These are phyloP conservation scores for Platanista minor DNA, from an alignment of 2,113 vertebrate genomes.

Conservation along the genomic window DNA sequence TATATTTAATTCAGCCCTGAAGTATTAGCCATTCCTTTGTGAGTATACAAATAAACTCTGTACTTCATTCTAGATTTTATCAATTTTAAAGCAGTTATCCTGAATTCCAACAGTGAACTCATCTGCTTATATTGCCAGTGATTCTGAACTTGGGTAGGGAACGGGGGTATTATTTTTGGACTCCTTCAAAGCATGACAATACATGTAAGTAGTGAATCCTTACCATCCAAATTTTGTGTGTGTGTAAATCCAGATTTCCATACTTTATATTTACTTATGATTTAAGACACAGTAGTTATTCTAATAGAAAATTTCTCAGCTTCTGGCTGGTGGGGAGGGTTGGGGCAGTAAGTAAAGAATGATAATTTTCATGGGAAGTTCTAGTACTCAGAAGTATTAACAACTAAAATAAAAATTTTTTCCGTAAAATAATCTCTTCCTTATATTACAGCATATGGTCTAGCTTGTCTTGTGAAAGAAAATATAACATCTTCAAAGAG, in stretches of 20 bases:
- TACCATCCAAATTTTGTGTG: background rate
- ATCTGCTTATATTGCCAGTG: background rate
- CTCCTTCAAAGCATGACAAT: background rate
- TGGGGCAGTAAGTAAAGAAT: background rate
- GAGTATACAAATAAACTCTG: background rate
- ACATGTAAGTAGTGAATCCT: background rate
- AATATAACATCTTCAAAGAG: background rate
- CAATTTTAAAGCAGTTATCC: background rate
- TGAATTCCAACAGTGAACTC: background rate
- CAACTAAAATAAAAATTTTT: background rate
- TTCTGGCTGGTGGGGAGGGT: background rate
- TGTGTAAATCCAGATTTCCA: background rate
- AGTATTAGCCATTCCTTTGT: background rate
- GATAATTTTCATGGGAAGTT: background rate
- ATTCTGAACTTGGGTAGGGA: background rate
- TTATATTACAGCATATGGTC: background rate
- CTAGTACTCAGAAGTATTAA: background rate
- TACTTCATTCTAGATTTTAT: background rate
- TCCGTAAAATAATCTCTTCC: background rate
- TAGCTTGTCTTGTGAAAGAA: background rate
- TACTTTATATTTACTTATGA: background rate
- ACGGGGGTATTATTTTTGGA: background rate
- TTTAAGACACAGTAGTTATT: background rate
- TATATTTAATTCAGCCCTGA: background rate
- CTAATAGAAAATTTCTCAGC: background rate